phyloP scores from a whole-genome alignment of 2,113 vertebrate genomes.

The Puntigrus tetrazona region DNA sequence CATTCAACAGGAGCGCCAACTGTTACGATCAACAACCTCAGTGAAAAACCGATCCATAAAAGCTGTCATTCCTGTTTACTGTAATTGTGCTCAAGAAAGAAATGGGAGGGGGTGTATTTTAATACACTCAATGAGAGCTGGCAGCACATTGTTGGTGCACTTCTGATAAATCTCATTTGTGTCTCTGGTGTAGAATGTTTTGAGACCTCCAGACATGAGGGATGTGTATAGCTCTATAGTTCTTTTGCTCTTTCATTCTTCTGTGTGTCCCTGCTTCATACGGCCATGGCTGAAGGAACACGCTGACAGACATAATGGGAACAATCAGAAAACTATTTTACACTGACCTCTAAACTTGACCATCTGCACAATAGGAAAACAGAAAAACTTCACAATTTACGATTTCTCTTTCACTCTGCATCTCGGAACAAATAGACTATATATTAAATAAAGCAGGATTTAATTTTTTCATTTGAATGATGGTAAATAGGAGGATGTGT shows the following conservation, averaged over 20 bases:
- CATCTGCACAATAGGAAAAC: conserved; percentile 3
- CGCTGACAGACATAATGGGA: not conserved
- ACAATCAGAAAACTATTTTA: conserved; percentile 25
- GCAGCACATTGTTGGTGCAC: conserved; percentile 4
- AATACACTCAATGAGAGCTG: conserved; percentile 27
- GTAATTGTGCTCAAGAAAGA: not conserved
- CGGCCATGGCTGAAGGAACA: not conserved
- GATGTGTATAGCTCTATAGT: conserved; percentile 63
- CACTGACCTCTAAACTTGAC: conserved; percentile 61
- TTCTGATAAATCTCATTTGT: conserved; percentile 39
- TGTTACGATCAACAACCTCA: not conserved
- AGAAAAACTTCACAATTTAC: not conserved
- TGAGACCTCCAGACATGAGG: conserved; percentile 61
- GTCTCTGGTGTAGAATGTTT: conserved; percentile 44
- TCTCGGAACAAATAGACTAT: not conserved
- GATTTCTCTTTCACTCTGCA: not conserved
- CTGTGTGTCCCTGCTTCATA: not conserved
- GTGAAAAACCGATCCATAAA: conserved; percentile 10
- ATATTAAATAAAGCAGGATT: not conserved
- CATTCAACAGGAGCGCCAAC: not conserved
- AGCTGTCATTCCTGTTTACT: conserved; percentile 15
- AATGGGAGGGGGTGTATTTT: not conserved
- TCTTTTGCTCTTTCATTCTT: conserved; percentile 36
- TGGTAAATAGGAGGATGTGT: not conserved
- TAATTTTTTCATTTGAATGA: conserved; percentile 16